Percentiles rank a stretch among this genome's conserved stretches.
Evolutionary conservation across 2,113 vertebrate species (phyloP).

Genomic region (Centropristis striata): DNA sequence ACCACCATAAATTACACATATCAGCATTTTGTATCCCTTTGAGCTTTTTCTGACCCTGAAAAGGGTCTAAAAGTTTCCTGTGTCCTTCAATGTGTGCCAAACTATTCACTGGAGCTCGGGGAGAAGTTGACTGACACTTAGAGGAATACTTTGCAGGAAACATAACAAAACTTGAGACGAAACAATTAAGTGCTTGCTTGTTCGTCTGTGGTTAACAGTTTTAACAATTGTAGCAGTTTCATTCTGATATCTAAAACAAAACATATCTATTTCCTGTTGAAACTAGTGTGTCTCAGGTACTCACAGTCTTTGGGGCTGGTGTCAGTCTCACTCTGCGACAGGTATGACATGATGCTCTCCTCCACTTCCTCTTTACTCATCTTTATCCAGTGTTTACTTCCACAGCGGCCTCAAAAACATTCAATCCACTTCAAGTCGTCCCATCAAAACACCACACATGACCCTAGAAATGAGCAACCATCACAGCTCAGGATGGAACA

Average conservation of each 20-base stretch:
- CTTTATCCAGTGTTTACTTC: slow-evolving; percentile 30
- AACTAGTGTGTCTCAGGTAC: slow-evolving; percentile 68
- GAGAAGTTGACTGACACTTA: neutral
- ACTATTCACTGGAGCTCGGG: slow-evolving; percentile 6
- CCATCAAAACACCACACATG: slow-evolving; percentile 13
- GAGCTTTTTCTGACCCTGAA: slow-evolving; percentile 8
- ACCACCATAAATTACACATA: slow-evolving; percentile 1
- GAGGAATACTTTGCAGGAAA: neutral
- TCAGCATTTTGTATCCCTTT: slow-evolving; percentile 14
- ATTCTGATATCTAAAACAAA: neutral
- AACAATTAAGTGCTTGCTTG: neutral
- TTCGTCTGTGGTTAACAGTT: neutral
- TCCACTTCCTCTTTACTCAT: slow-evolving; percentile 67
- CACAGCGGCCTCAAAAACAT: neutral
- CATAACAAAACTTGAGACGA: neutral
- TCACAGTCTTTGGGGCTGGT: slow-evolving; percentile 88
- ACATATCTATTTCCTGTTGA: neutral
- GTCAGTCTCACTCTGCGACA: slow-evolving; percentile 83
- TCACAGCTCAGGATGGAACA: slow-evolving; percentile 15
- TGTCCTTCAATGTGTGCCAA: neutral
- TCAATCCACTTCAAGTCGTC: slow-evolving; percentile 32
- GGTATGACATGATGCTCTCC: slow-evolving; percentile 75
- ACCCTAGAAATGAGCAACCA: slow-evolving; percentile 21
- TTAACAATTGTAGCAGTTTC: neutral
- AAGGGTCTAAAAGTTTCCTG: neutral